Conservation (phyloP, 1,140 invertebrate species). For the Chionoecetes opilio region DNA sequence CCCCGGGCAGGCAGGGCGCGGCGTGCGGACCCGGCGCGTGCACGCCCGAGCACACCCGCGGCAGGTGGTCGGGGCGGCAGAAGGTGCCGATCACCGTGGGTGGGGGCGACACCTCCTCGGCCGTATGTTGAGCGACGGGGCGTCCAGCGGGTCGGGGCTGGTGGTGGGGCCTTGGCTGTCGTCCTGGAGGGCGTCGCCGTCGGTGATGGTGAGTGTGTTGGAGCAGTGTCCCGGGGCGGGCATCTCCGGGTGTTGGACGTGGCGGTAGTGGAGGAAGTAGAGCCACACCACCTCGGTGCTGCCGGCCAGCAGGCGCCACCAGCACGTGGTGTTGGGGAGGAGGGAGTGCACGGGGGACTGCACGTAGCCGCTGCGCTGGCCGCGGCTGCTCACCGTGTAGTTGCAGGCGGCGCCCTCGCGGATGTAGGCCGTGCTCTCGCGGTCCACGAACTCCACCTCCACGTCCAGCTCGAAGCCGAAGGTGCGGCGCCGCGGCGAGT, state of each 20-base stretch:
- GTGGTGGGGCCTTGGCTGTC: not conserved
- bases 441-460: slow-evolving; percentile 88
- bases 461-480: slow-evolving; percentile 95
- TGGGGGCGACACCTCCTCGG: slow-evolving; percentile 39
- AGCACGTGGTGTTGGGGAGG: slow-evolving; percentile 80
- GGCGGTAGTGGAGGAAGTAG: slow-evolving; percentile 81
- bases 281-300: slow-evolving; percentile 81
- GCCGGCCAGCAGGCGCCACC: slow-evolving; percentile 78
- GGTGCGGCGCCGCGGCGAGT: slow-evolving; percentile 84
- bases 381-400: slow-evolving; percentile 77
- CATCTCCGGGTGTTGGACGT: slow-evolving; percentile 79
- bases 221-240: slow-evolving; percentile 76
- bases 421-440: slow-evolving; percentile 80
- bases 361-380: slow-evolving; percentile 80
- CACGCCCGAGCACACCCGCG: slow-evolving; percentile 80
- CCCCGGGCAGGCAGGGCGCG: slow-evolving; percentile 89
- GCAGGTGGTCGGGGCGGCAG: slow-evolving; percentile 77
- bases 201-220: slow-evolving; percentile 80
- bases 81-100: slow-evolving; percentile 85
- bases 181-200: slow-evolving; percentile 58
- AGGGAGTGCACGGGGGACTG: slow-evolving; percentile 81
- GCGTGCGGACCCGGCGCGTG: slow-evolving; percentile 87
- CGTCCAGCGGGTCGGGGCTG: not conserved
- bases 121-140: slow-evolving; percentile 15
- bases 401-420: slow-evolving; percentile 74